Evolutionary conservation across 2,113 vertebrate genomes (phyloP), one percentile per base, ranked within the genome.

Genomic region (Callocephalon fimbriatum): DNA sequence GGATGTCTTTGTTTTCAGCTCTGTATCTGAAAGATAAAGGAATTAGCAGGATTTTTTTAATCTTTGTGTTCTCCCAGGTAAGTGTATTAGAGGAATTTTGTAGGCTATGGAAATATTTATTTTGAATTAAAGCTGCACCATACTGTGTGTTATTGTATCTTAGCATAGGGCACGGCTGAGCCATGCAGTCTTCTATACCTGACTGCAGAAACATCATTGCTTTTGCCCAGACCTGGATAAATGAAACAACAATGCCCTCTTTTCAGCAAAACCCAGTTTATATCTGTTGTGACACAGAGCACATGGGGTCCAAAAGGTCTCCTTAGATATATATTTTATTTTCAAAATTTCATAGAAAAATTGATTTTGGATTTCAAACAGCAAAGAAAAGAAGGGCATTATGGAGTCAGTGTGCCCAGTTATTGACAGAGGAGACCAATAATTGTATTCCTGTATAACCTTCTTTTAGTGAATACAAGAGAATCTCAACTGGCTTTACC

Each of bases 1-100:
- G 77, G 72, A 85, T 91, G 90, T 61, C 91, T 97, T 96, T 97
- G 88, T 97, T 97, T 97, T 86, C 94, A 95, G 59, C 45, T 27
- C 96, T 98, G 97, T 95, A 98, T 97, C 96, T 96, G 96, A 96
- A 96, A 97, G 97, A 98, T 98, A 98, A 97, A 97, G 87, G 96
- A 95, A 97, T 97, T 97, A 98, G 90, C 48, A 78, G 94, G 97
- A 88, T 83, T 95, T 90, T 88, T 93, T 91, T 96, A 96, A 96
- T 96, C 96, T 97, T 95, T 92, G 81, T 97, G 79, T 79, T 97
- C 92, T 93, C 82, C 58, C 82, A 96, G 96, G 97, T 97, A 98
- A 96, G 45, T 96, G 50, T 62, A 91, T 97, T 97, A 93, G 76
- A 94, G 83, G 76, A 89, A 96, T 95, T 93, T 86, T 96, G 74